Evolutionary conservation across 2,888 invertebrate genomes (phyloP).

Genomic region (Rhingia campestris): DNA sequence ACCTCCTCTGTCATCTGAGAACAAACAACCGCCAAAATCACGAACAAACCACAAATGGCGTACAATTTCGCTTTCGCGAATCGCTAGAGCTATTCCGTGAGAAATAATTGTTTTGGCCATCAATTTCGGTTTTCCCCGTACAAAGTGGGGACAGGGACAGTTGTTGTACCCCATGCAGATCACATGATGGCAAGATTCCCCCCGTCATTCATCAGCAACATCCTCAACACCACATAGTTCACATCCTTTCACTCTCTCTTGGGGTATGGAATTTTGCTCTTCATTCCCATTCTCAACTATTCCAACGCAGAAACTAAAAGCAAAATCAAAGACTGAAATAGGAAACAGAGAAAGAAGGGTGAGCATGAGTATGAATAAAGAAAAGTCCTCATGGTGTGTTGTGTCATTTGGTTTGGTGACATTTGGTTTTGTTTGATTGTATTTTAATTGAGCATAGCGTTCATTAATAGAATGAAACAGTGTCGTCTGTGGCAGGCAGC

Average conservation of each 20-base stretch:
- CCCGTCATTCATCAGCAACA: background rate
- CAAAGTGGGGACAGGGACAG: constrained; percentile 3
- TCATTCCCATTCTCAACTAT: constrained; percentile 23
- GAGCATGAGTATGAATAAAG: background rate
- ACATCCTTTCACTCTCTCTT: constrained; percentile 50
- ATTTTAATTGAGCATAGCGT: constrained; percentile 56
- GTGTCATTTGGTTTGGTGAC: constrained; percentile 6
- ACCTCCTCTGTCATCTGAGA: background rate
- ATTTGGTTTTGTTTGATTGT: constrained; percentile 29
- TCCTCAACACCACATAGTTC: constrained; percentile 20
- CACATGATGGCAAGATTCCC: constrained; percentile 55
- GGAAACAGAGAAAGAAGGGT: background rate
- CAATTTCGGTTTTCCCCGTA: constrained; percentile 29
- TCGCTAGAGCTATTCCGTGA: constrained; percentile 3
- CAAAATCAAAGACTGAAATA: constrained; percentile 8
- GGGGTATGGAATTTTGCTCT: constrained; percentile 16
- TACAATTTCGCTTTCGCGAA: constrained; percentile 9
- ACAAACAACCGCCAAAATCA: constrained; percentile 41
- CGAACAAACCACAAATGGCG: constrained; percentile 14
- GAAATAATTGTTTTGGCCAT: constrained; percentile 54
- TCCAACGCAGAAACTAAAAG: constrained; percentile 18
- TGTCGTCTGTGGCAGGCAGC: background rate
- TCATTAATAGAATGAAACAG: constrained; percentile 36
- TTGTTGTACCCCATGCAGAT: constrained; percentile 58
- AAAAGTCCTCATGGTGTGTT: background rate